Evolutionary conservation across 2,888 invertebrate species (phyloP).

Genomic region (Himalopsyche tibetana): DNA sequence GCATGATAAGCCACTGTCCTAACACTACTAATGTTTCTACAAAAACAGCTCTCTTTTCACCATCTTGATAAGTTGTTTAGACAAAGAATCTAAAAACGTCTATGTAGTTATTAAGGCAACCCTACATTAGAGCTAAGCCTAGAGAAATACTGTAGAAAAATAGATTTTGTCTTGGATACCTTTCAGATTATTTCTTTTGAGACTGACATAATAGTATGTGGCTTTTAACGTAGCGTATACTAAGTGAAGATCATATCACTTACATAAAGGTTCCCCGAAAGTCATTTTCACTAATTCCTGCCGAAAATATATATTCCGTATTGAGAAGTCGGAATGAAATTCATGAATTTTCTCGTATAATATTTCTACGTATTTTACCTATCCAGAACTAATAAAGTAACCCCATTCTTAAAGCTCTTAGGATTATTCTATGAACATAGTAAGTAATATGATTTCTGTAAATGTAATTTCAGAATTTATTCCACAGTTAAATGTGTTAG

Average conservation of each 20-base stretch:
- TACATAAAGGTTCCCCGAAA: constrained; percentile 16
- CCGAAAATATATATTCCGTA: background rate
- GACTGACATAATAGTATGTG: constrained; percentile 42
- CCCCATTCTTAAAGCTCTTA: no score
- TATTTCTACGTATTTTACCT: background rate
- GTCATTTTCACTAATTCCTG: constrained; percentile 22
- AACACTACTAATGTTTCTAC: constrained; percentile 7
- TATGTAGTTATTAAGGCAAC: constrained; percentile 28
- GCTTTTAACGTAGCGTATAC: constrained; percentile 27
- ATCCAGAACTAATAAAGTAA: no score
- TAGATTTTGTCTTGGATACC: constrained; percentile 40
- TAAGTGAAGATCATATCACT: constrained; percentile 43
- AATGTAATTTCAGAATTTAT: no score
- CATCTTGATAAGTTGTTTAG: constrained; percentile 43
- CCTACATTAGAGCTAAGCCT: constrained; percentile 23
- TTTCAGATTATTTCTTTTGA: constrained; percentile 35
- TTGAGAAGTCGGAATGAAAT: background rate
- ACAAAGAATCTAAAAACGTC: constrained; percentile 43
- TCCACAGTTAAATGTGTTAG: no score
- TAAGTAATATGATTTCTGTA: no score
- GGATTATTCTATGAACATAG: no score
- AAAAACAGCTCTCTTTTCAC: constrained; percentile 24
- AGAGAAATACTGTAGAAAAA: constrained; percentile 20
- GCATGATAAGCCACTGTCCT: constrained; percentile 6
- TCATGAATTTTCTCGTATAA: background rate